Percentiles rank a stretch among this genome's conserved stretches.
These are phyloP conservation scores for Aphelinus certus DNA, from an alignment of 1,140 invertebrate species.

Conservation along the genomic window DNA sequence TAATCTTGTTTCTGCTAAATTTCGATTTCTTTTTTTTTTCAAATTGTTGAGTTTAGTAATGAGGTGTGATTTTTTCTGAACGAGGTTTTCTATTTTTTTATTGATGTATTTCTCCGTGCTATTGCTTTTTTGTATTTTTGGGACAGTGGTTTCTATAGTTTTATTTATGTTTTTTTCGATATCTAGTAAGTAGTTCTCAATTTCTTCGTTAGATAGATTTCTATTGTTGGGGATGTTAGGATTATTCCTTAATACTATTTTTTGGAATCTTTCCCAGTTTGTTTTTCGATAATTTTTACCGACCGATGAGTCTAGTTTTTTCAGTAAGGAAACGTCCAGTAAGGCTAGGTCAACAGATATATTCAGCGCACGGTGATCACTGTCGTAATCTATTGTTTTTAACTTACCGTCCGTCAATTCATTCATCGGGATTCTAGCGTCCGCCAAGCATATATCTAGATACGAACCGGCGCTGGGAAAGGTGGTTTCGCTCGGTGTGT, in stretches of 20 bases:
- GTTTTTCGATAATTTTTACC: not conserved
- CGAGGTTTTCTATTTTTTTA: no score
- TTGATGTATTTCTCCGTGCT: no score
- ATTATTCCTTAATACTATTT: not conserved
- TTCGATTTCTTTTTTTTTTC: no score
- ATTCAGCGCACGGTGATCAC: constrained; percentile 14
- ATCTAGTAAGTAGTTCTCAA: not conserved
- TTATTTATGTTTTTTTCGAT: not conserved
- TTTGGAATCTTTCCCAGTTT: not conserved
- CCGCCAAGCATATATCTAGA: constrained; percentile 26
- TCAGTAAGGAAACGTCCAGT: no score
- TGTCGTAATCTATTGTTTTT: constrained; percentile 8
- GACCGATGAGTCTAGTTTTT: no score
- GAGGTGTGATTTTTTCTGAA: no score
- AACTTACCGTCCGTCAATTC: constrained; percentile 3
- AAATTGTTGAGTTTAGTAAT: no score
- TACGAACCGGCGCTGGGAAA: constrained; percentile 31
- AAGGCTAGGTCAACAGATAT: not conserved
- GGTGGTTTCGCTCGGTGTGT: constrained; percentile 23
- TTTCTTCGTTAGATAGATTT: not conserved
- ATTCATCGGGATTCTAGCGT: constrained; percentile 1
- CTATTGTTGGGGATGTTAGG: not conserved
- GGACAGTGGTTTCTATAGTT: not conserved
- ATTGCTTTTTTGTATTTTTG: no score
- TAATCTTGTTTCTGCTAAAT: not conserved